Evolutionary conservation across 2,113 vertebrate species (phyloP), one percentile per base, ranked within the genome.

Genomic region (Plecotus auritus): DNA sequence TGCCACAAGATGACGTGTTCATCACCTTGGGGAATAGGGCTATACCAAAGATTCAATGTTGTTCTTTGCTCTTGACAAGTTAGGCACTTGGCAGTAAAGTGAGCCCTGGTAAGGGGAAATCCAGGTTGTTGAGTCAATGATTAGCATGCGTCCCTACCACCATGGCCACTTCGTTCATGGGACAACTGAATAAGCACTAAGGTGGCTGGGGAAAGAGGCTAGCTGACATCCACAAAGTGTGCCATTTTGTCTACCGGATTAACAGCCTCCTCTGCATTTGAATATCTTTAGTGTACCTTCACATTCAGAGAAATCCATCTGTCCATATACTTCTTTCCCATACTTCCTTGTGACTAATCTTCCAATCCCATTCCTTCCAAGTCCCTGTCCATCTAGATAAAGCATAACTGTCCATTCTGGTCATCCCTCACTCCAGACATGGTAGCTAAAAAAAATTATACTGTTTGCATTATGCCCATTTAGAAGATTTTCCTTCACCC

Each of bases 21-120:
- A 51, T 90, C 26, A 28, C 51, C 56, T 91, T 77, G 49, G 81
- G 69, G 81, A 87, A 83, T 18, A 9, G 76, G 40, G 69, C 42
- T 69, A 59, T 54, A 76, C n/a, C 72, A 78, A 78, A 73, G 42
- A 90, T 30, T 92, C 77, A 37, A 0, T 35, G 37, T 66, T 89
- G 17, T 78, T 91, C 70, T 89, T 49, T 74, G 42, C 83, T 90
- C 35, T 73, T 95, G 85, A 73, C 28, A 92, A 73, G 85, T 85
- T 72, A 95, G 94, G 66, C 13, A 28, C 40, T 74, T 94, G 88
- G 86, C 86, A 86, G 30, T 35, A 74, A 66, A 84, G 56, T 86
- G 69, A 95, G 56, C 49, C 69, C 51, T 12, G 18, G 77, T 72
- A 82, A 77, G 61, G 82, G 30, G 67, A 94, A 73, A 18, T 77